phyloP scores from a whole-genome alignment of 2,888 invertebrate genomes.

The Pediacus dermestoides region DNA sequence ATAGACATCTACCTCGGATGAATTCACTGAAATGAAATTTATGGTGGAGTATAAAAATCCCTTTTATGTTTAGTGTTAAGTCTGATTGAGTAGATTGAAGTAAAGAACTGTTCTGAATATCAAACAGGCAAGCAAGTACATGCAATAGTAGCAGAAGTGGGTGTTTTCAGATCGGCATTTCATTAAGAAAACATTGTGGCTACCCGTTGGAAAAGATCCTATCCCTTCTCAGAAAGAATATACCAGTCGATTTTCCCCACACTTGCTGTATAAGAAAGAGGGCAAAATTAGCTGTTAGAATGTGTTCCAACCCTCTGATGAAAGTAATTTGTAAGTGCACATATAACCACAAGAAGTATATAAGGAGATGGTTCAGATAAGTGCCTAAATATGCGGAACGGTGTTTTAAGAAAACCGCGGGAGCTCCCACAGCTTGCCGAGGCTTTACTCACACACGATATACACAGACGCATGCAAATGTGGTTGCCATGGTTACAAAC shows the following conservation, averaged over 20 bases:
- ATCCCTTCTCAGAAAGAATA: slow-evolving; percentile 15
- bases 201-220: slow-evolving; percentile 17
- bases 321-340: slow-evolving; percentile 32
- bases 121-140: slow-evolving; percentile 29
- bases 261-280: not conserved
- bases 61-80: too few relatives aligned
- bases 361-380: slow-evolving; percentile 20
- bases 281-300: slow-evolving; percentile 1
- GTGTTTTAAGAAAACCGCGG: slow-evolving; percentile 34
- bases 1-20: too few relatives aligned
- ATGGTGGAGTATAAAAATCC: too few relatives aligned
- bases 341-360: slow-evolving; percentile 25
- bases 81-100: slow-evolving; percentile 23
- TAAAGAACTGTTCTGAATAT: slow-evolving; percentile 26
- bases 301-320: not conserved
- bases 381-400: slow-evolving; percentile 34
- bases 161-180: slow-evolving; percentile 31
- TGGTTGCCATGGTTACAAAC: slow-evolving; percentile 44
- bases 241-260: too few relatives aligned
- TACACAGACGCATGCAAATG: slow-evolving; percentile 44
- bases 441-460: slow-evolving; percentile 28
- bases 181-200: slow-evolving; percentile 30
- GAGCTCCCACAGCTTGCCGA: slow-evolving; percentile 28
- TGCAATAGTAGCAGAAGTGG: slow-evolving; percentile 27
- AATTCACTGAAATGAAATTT: too few relatives aligned